Base-by-base conservation (phyloP, 2,797 vertebrate species). In the Rhincodon typus region DNA sequence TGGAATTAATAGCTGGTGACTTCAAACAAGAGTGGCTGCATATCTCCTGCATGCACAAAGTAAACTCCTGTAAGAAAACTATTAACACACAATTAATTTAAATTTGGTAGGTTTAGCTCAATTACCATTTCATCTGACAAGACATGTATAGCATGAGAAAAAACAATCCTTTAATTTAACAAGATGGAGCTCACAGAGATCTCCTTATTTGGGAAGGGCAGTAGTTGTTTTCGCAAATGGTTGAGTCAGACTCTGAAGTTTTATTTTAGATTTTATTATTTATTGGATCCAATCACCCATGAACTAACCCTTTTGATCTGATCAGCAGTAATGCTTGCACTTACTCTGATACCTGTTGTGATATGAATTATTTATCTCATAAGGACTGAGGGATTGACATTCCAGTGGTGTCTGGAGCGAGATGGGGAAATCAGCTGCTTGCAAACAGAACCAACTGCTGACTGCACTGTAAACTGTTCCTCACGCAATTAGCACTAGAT, bases 341-440 rank as follows among this genome's bases (percentile, higher is more conserved):
- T 57, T 62, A 88, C 13, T 57, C 25, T 57, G 53, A 88, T 57
- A 57, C 74, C 38, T 57, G 13, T 27, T 62, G 50, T 27, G 34
- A 53, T 57, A 88, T 88, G 50, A 88, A 87, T 87, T 87, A 87
- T 87, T 53, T 87, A 87, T 50, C 84, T 25, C 50, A 8, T 88
- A 30, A 53, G 86, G 8, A 10, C 50, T 53, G 46, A 57, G 27
- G 46, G 50, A 10, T 50, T 53, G 46, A 53, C 19, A 21, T 42
- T 42, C 38, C n/a, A 8, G 30, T 50, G 27, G 12, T 10, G 2
- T 25, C 23, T 88, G 86, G 27, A 88, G 50, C 30, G 46, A 53
- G 25, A 88, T 88, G 25, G 86, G 27, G 27, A 57, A 10, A 10
- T 19, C 38, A 53, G 13, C 46, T 12, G 25, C 50, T 57, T 88